A percentile compares a stretch with the other conserved stretches of the same genome.
phyloP scores from a whole-genome alignment of 2,797 vertebrate species.

The Lophius americanus region DNA sequence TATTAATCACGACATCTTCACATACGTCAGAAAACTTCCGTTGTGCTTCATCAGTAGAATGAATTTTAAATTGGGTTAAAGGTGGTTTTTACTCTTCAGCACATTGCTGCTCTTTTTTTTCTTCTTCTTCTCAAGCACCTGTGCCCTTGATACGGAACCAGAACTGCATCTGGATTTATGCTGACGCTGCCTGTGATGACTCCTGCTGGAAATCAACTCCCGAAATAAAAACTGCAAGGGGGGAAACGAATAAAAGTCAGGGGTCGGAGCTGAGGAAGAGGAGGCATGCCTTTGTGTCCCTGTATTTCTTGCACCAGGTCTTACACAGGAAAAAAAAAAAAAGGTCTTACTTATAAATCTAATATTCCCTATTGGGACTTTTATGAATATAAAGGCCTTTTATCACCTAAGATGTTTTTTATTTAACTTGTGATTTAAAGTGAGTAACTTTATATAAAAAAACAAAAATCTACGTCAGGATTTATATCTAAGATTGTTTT shows the following conservation, averaged over 20 bases:
- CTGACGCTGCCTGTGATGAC: conserved; percentile 53
- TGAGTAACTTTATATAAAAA: not conserved
- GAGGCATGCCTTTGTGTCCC: conserved; percentile 17
- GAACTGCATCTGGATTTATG: conserved; percentile 60
- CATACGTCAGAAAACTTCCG: not conserved
- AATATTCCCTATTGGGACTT: not conserved
- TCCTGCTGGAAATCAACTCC: conserved; percentile 27
- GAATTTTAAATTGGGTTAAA: conserved; percentile 26
- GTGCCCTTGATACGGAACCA: conserved; percentile 59
- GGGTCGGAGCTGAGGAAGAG: conserved; percentile 44
- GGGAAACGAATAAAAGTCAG: conserved; percentile 4
- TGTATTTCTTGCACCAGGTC: not conserved
- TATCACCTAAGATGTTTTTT: not conserved
- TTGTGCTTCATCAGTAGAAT: not conserved
- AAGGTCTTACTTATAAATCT: conserved; percentile 1
- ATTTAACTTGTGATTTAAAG: not conserved
- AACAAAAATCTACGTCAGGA: too few relatives aligned
- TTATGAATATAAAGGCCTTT: not conserved
- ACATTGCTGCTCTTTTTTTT: not conserved
- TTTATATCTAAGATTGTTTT: too few relatives aligned
- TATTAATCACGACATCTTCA: not conserved
- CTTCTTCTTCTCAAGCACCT: conserved; percentile 44
- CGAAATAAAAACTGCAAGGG: conserved; percentile 1
- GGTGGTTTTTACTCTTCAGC: conserved; percentile 12
- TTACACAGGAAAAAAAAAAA: not conserved